Base-by-base conservation (phyloP, 2,888 invertebrate genomes). In the Euproctis similis region DNA sequence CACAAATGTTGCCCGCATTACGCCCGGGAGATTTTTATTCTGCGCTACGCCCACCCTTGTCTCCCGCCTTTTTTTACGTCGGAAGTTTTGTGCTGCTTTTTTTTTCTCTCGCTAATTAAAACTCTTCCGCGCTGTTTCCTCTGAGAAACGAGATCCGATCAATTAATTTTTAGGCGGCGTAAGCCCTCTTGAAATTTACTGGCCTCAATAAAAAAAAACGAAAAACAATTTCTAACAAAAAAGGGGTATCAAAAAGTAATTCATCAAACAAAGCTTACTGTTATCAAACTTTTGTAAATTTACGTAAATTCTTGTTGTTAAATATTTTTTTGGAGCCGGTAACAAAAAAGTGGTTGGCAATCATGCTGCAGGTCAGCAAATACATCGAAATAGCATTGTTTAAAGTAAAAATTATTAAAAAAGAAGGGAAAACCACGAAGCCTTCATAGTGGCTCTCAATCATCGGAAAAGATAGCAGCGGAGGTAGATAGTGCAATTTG, bases 1-100 rank as follows among this genome's bases (percentile, higher is more conserved):
- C 82, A 82, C 84, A 84, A 84, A 84, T 84, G 84, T 81, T 81
- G 77, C 76, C 82, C 82, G 82, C 78, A 77, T 81, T 82, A 81
- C 75, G 80, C 67, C 63, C 75, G 78, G 80, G 75, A 75, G 76
- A 74, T 73, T 80, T 77, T 80, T 77, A 77, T 80, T 80, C 71
- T 63, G 60, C 71, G 73, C 64, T 66, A 63, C 76, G 69, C 80
- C 80, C 82, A 75, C 80, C 77, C 80, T 76, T 78, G 78, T 81
- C 81, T 75, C 78, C 76, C 77, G 64, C 43, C 73, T 80, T 82
- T 21, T 14, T 84, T 82, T 82, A 77, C 76, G 62, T 80, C 68
- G 66, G 71, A 81, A 81, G 62, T 82, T 80, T 76, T 74, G 76
- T 73, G 75, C 66, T 73, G 73, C 63, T 73, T 81, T 81, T 68